Evolutionary conservation across 2,888 invertebrate species (phyloP), one percentile per base, ranked within the genome.

Genomic region (Rotaria macrura): DNA sequence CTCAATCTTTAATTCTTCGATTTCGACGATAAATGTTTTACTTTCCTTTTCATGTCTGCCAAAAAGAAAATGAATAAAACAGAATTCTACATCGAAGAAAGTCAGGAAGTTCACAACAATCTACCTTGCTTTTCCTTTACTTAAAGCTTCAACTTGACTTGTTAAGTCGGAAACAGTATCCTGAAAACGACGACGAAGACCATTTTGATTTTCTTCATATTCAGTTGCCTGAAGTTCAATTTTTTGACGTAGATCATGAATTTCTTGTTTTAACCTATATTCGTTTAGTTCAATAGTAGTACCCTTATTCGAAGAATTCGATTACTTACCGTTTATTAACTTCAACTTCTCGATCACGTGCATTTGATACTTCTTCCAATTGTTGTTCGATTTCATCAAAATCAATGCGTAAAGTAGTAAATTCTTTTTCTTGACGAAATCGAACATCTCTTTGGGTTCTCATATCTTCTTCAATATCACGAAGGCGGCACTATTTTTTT

Each of bases 381-480:
- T 86, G 86, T 40, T 65, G 43, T 25, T 86, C 85, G 29, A 86
- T 20, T 52, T 86, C 86, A 40, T 72, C 86, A 72, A 84, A 85
- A 72, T 86, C 85, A 34, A 86, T 55, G 43, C 72, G 38, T 49
- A 85, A 29, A 47, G 17, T 40, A 34, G 84, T 40, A 47, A 85
- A 72, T 84, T 86, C 86, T 85, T 86, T 86, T 84, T 86, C 86
- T 29, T 83, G 57, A 55, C 85, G 74, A 85, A 85, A 20, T 52
- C 85, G 79, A n/a, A 83, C n/a, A 57, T 86, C 86, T 83, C 83
- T 55, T 84, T 86, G 85, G 1, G 55, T 29, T 65, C 72, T 85
- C 12, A 86, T 65, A 40, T 86, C 86, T 83, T 86, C 86, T 65
- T 86, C 86, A 29, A 86, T n/a, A 83, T 86, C 86, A 29, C 85